Conservation (phyloP, 2,113 vertebrate genomes). For the Alethe castanea region DNA sequence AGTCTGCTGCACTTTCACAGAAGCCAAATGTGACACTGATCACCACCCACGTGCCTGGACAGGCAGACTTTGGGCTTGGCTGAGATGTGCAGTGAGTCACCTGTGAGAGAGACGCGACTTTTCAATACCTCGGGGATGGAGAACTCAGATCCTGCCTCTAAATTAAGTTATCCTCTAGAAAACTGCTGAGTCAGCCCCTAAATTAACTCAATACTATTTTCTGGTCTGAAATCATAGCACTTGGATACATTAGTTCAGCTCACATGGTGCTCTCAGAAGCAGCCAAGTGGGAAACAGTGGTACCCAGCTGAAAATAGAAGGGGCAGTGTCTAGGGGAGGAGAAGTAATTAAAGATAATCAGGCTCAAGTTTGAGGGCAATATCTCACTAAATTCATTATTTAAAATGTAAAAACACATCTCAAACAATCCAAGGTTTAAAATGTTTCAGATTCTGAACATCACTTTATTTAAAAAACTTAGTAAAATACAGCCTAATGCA, state of each 20-base stretch:
- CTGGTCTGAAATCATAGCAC: background rate
- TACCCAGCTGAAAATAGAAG: background rate
- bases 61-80: background rate
- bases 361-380: background rate
- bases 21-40: background rate
- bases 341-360: background rate
- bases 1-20: background rate
- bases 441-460: background rate
- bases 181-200: background rate
- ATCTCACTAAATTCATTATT: background rate
- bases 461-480: background rate
- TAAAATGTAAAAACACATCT: background rate
- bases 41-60: fast-evolving
- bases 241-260: background rate
- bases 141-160: background rate
- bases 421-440: background rate
- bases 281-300: background rate
- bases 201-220: background rate
- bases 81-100: background rate
- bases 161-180: background rate
- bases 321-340: background rate
- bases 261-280: background rate
- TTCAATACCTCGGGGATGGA: fast-evolving
- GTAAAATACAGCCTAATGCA: background rate
- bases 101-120: background rate